Evolutionary conservation across 2,113 vertebrate species (phyloP).

Genomic region (Syngnathus floridae): DNA sequence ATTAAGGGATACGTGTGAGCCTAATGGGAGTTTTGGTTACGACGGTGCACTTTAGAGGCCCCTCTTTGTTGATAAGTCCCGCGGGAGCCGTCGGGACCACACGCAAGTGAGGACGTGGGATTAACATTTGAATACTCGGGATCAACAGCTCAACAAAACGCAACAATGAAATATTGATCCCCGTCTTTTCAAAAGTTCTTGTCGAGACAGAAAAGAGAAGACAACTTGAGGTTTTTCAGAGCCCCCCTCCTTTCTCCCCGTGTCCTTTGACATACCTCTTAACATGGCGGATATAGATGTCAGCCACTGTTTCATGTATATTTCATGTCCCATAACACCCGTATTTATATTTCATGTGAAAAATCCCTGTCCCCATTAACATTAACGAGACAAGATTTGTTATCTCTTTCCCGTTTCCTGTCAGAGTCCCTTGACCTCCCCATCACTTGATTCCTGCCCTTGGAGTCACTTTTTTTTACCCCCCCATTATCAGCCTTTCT

Average conservation of each 20-base stretch:
- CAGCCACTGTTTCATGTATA: slow-evolving; percentile 55
- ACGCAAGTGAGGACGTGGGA: slow-evolving; percentile 32
- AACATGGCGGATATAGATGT: slow-evolving; percentile 46
- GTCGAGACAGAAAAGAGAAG: slow-evolving; percentile 12
- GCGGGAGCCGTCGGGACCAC: slow-evolving; percentile 22
- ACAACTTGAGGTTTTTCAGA: slow-evolving; percentile 27
- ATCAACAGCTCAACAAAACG: slow-evolving; percentile 44
- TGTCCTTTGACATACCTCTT: slow-evolving; percentile 25
- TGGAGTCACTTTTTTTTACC: background rate
- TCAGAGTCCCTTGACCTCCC: background rate
- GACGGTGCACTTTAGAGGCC: slow-evolving; percentile 27
- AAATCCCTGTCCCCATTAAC: slow-evolving; percentile 48
- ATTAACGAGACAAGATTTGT: slow-evolving; percentile 50
- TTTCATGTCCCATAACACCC: slow-evolving; percentile 54
- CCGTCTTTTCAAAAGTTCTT: slow-evolving; percentile 17
- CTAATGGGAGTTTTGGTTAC: slow-evolving; percentile 28
- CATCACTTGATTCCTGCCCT: background rate
- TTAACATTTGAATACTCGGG: slow-evolving; percentile 45
- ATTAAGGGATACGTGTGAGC: slow-evolving; percentile 17
- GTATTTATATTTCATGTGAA: slow-evolving; percentile 54
- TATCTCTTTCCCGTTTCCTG: slow-evolving; percentile 7
- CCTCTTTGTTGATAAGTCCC: slow-evolving; percentile 34
- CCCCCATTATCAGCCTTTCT: background rate
- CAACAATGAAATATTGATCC: slow-evolving; percentile 49
- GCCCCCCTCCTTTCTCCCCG: background rate